A percentile compares a stretch with the other conserved stretches of the same genome.
Conservation (phyloP, 2,113 vertebrate species). For the Anseranas semipalmata region DNA sequence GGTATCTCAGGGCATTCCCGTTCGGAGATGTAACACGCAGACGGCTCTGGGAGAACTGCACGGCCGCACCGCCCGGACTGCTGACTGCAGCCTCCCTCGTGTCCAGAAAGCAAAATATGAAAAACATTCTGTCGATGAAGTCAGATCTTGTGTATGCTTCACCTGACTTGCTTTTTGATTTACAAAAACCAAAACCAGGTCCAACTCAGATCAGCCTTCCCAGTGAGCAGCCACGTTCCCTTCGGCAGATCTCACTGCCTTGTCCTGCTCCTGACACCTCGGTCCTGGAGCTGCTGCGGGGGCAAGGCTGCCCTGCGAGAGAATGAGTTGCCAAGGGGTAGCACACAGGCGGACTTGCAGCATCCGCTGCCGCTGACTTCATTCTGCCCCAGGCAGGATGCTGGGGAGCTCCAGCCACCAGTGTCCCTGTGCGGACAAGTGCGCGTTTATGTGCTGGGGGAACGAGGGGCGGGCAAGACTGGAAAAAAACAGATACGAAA, state of each 20-base stretch:
- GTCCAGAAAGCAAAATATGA: background rate
- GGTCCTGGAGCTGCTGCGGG: too few species aligned
- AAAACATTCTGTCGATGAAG: background rate
- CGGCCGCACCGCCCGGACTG: background rate
- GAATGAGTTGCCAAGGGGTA: too few species aligned
- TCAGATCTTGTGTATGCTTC: background rate
- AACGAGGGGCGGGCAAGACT: background rate
- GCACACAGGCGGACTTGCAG: too few species aligned
- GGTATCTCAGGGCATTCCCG: background rate
- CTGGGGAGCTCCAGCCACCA: background rate
- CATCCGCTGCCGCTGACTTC: background rate
- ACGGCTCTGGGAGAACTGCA: background rate
- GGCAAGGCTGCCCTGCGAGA: too few species aligned
- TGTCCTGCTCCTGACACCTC: background rate
- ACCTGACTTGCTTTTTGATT: background rate
- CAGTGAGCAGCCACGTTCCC: accelerated
- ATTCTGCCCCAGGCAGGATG: background rate
- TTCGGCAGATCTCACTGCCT: background rate
- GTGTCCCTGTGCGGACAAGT: accelerated
- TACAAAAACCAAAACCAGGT: background rate
- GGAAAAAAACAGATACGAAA: background rate
- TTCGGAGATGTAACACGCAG: too few species aligned
- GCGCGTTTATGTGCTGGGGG: background rate
- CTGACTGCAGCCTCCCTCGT: accelerated
- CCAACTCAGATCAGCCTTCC: background rate